A percentile compares a stretch with the other conserved stretches of the same genome.
These are phyloP conservation scores for Anarrhichthys ocellatus DNA, from an alignment of 2,113 vertebrate genomes.

Conservation along the genomic window DNA sequence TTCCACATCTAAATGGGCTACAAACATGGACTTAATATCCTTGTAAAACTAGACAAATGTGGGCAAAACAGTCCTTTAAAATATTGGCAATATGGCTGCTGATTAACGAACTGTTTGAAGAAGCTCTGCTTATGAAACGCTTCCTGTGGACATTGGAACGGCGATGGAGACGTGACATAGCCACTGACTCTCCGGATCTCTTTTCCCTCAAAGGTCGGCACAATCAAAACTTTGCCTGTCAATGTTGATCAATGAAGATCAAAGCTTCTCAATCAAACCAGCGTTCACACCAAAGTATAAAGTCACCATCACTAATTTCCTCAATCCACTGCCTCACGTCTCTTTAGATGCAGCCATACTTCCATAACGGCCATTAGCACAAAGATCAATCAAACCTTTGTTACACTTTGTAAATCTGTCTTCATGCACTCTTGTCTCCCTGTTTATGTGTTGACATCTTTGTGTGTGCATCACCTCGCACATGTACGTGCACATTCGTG, in stretches of 20 bases:
- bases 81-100: background rate
- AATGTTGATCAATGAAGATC: background rate
- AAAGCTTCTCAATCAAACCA: background rate
- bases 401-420: constrained; percentile 38
- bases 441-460: constrained; percentile 43
- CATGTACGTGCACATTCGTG: constrained; percentile 40
- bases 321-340: background rate
- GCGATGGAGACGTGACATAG: background rate
- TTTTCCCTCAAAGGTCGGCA: background rate
- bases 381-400: constrained; percentile 15
- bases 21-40: background rate
- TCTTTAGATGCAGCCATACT: background rate
- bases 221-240: background rate
- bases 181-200: background rate
- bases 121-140: background rate
- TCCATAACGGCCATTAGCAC: background rate
- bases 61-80: background rate
- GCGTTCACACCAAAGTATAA: background rate
- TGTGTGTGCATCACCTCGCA: constrained; percentile 45
- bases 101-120: background rate
- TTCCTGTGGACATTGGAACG: background rate
- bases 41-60: background rate
- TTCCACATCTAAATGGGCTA: background rate
- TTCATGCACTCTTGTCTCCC: constrained; percentile 5
- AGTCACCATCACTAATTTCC: background rate